Base-by-base conservation (phyloP, 2,797 vertebrate species). In the Enteromius afrohamiltoni region DNA sequence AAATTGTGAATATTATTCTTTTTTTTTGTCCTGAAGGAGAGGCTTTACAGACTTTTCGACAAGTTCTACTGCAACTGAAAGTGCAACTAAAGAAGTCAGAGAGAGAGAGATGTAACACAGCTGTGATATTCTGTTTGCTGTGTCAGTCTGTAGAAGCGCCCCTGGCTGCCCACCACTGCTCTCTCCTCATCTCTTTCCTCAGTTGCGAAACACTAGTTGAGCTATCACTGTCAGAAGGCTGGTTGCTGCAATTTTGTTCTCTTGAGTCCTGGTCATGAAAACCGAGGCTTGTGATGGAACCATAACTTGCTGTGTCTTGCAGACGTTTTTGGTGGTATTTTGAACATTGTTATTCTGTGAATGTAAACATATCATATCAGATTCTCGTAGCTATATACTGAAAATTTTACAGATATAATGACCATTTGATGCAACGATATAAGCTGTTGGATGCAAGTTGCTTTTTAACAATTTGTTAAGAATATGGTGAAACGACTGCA, bases 81-180 rank as follows among this genome's bases (percentile, higher is more conserved):
- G 51, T 70, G 51, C 9, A 26, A 55, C 49, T 55, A 80, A 55
- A 16, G 3, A 17, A 21, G 34, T 7, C 26, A 65, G 47, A 73
- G 70, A 6, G 70, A n/a, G 29, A 6, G 73, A 37, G 31, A 9
- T 26, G 31, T 53, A 79, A 53, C 29, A 55, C 21, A 79, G 77
- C 11, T 31, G 75, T 64, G 40, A 62, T 64, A 77, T 77, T 77
- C 11, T 58, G 74, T 76, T 26, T 76, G 74, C 75, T 47, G 75
- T 77, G 75, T 77, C 75, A 45, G 58, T 64, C 37, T 64, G 23
- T 64, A 17, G 3, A 29, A 29, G 37, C 5, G 10, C 23, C 40
- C 58, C 40, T 13, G 55, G 37, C 23, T 77, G 75, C 75, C 40
- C 75, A 64, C 62, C 37, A 1, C 53, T 69, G 55, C 79, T 82